These are phyloP conservation scores for Chanos chanos DNA, from an alignment of 2,797 vertebrate species.

Conservation along the genomic window DNA sequence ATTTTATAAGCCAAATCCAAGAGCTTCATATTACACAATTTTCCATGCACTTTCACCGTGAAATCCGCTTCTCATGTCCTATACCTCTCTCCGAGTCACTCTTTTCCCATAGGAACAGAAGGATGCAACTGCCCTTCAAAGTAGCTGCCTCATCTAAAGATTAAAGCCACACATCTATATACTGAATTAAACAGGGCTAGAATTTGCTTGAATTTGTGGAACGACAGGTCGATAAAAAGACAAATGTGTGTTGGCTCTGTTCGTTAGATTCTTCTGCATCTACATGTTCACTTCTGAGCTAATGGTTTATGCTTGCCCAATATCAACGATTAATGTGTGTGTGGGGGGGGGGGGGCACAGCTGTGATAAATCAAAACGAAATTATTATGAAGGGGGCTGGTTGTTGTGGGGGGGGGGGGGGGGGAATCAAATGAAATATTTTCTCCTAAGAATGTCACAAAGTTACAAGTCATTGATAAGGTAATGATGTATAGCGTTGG, in stretches of 20 bases:
- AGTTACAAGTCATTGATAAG: conserved; percentile 82
- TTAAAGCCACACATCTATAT: neutral
- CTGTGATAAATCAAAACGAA: conserved; percentile 19
- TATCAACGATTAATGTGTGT: conserved; percentile 10
- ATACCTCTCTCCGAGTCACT: neutral
- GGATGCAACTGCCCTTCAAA: conserved; percentile 1
- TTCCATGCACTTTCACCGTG: neutral
- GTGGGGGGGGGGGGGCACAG: neutral
- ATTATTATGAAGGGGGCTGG: conserved; percentile 39
- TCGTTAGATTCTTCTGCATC: neutral
- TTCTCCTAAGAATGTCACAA: conserved; percentile 65
- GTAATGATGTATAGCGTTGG: conserved; percentile 81
- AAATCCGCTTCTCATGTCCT: conserved; percentile 18
- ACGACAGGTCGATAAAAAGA: neutral
- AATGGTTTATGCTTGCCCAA: neutral
- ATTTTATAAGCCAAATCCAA: conserved; percentile 18
- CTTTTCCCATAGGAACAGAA: conserved; percentile 1
- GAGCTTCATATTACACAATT: conserved; percentile 21
- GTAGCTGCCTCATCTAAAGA: neutral
- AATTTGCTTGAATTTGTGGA: neutral
- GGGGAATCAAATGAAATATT: conserved; percentile 53
- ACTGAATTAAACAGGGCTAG: neutral
- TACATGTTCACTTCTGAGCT: neutral
- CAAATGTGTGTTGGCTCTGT: neutral
- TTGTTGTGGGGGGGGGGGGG: too few relatives aligned